These are phyloP conservation scores for Diplodus sargus DNA, from an alignment of 2,797 vertebrate species.

Conservation along the genomic window DNA sequence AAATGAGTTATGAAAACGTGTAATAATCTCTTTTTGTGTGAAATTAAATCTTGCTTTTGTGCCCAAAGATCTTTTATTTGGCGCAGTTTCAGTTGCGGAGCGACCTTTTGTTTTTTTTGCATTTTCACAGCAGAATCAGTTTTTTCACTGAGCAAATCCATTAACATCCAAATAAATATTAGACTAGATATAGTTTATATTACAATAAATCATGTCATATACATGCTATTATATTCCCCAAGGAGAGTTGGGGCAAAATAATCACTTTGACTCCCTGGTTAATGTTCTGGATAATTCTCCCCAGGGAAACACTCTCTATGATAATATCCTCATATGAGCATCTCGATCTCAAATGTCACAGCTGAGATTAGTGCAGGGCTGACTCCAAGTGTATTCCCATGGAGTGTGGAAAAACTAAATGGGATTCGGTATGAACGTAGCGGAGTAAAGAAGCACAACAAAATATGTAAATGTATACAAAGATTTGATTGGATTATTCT, in stretches of 20 bases:
- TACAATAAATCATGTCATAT: conserved; percentile 81
- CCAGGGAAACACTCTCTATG: conserved; percentile 81
- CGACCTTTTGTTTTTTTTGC: conserved; percentile 25
- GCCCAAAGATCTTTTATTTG: conserved; percentile 30
- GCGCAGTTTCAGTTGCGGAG: conserved; percentile 34
- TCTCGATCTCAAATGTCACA: conserved; percentile 80
- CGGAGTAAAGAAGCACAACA: conserved; percentile 51
- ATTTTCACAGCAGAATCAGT: conserved; percentile 41
- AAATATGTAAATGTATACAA: conserved; percentile 70
- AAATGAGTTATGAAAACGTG: conserved; percentile 62
- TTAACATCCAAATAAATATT: conserved; percentile 78
- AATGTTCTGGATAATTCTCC: conserved; percentile 86
- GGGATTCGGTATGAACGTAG: conserved; percentile 33
- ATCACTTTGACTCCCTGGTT: conserved; percentile 81
- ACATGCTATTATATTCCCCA: conserved; percentile 67
- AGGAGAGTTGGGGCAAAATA: conserved; percentile 76
- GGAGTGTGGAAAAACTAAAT: conserved; percentile 55
- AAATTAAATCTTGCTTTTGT: conserved; percentile 51
- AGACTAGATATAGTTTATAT: conserved; percentile 76
- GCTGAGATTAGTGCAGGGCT: conserved; percentile 56
- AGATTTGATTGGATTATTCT: conserved; percentile 63
- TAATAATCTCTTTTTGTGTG: conserved; percentile 56
- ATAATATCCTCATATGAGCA: conserved; percentile 77
- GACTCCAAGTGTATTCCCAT: conserved; percentile 36
- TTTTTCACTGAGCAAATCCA: conserved; percentile 67